These are phyloP conservation scores for Menidia beryllina DNA, from an alignment of 2,113 vertebrate species.

Conservation along the genomic window DNA sequence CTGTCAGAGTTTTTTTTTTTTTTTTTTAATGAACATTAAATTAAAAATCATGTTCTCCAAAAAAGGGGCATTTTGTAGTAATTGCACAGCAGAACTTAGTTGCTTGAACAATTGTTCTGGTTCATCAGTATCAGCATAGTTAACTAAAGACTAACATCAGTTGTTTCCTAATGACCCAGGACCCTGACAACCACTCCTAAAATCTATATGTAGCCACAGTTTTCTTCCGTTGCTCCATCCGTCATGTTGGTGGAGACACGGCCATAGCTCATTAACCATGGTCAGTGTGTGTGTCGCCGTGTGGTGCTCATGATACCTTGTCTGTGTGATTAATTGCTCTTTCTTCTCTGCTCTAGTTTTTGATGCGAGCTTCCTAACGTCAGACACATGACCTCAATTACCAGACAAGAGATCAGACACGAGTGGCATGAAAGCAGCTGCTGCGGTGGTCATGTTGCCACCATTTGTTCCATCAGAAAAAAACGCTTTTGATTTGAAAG, in stretches of 20 bases:
- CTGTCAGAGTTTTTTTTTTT: neutral
- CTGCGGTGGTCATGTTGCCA: slow-evolving; percentile 23
- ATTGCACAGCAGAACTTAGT: slow-evolving; percentile 8
- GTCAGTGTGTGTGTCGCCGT: slow-evolving; percentile 21
- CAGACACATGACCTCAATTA: slow-evolving; percentile 71
- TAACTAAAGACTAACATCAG: slow-evolving; percentile 41
- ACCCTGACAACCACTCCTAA: slow-evolving; percentile 17
- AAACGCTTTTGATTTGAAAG: slow-evolving; percentile 14
- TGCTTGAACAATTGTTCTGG: neutral
- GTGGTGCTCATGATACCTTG: slow-evolving; percentile 45
- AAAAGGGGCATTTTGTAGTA: slow-evolving; percentile 20
- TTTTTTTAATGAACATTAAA: neutral
- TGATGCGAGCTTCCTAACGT: slow-evolving; percentile 68
- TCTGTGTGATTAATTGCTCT: slow-evolving; percentile 72
- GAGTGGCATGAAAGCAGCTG: slow-evolving; percentile 15
- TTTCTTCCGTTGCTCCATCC: slow-evolving; percentile 9
- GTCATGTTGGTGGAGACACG: slow-evolving; percentile 44
- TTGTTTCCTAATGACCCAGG: slow-evolving; percentile 65
- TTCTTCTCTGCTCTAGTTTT: slow-evolving; percentile 33
- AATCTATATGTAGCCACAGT: neutral
- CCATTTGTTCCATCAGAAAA: slow-evolving; percentile 28
- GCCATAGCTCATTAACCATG: slow-evolving; percentile 63
- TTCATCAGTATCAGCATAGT: slow-evolving; percentile 15
- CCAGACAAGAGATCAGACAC: slow-evolving; percentile 56
- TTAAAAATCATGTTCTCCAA: neutral